Evolutionary conservation across 2,888 invertebrate genomes (phyloP).

Genomic region (Leptarthrus brevirostris): DNA sequence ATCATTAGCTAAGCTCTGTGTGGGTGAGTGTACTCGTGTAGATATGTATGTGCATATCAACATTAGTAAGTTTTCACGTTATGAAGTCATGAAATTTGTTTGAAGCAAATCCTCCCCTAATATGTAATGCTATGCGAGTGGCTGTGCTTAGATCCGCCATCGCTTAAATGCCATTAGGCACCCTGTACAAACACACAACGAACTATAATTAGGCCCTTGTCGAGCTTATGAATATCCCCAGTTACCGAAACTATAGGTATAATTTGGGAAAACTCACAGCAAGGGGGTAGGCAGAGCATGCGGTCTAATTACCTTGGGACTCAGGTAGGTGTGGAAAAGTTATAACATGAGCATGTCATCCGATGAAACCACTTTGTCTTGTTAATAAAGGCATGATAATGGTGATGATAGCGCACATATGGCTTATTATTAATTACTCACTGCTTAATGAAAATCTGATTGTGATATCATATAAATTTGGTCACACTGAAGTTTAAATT

Average conservation of each 20-base stretch:
- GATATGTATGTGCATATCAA: not conserved
- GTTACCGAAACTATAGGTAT: slow-evolving; percentile 21
- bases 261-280: slow-evolving; percentile 24
- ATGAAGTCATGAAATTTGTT: slow-evolving; percentile 19
- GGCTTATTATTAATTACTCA: slow-evolving; percentile 51
- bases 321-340: slow-evolving; percentile 51
- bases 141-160: slow-evolving; percentile 47
- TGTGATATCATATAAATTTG: slow-evolving; percentile 20
- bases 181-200: slow-evolving; percentile 32
- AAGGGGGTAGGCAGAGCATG: slow-evolving; percentile 27
- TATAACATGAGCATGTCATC: slow-evolving; percentile 53
- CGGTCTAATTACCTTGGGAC: slow-evolving; percentile 50
- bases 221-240: slow-evolving; percentile 15
- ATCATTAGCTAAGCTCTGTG: not conserved
- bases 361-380: slow-evolving; percentile 52
- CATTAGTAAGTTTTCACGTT: not conserved
- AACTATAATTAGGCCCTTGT: slow-evolving; percentile 40
- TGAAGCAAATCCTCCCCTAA: slow-evolving; percentile 42
- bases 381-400: slow-evolving; percentile 54
- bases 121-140: slow-evolving; percentile 49
- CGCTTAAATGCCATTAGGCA: slow-evolving; percentile 52
- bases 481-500: not conserved
- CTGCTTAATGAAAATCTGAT: slow-evolving; percentile 36
- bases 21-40: not conserved
- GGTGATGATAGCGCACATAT: slow-evolving; percentile 52